Evolutionary conservation across 1,140 invertebrate genomes (phyloP), one percentile per base, ranked within the genome.

Genomic region (Leptopilina clavipes): DNA sequence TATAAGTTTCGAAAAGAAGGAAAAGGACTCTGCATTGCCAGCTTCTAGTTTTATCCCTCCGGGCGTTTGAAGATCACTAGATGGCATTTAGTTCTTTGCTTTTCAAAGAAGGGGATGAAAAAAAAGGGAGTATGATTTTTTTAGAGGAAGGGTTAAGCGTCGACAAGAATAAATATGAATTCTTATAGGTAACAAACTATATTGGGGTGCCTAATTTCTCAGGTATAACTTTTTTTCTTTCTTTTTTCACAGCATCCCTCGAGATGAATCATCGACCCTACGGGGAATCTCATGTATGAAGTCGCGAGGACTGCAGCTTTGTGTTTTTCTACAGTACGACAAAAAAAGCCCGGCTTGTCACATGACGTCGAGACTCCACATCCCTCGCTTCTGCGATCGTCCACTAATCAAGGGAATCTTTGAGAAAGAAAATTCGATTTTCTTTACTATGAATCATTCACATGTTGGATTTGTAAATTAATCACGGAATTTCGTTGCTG

Each of bases 151-250:
- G 59, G 22, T 31, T 65, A 31, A 40, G 6, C 37, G 7, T 40
- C 37, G 37, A 14, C 22, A 31, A 31, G 14, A n/a, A 31, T 25
- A 65, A 65, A n/a, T 65, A 65, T 65, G 59, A 14, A 31, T 65
- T 10, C 59, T 65, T n/a, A 54, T 18, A 65, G 18, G 52, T 19
- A 19, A 59, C 22, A 25, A 19, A 59, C 22, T 12, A 12, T 9
- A 31, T 12, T 25, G 10, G 56, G 59, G 25, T 65, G 22, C 59
- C 12, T 65, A 65, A 65, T 65, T 65, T 37, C 12, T 31, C 59
- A 65, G 59, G 59, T 65, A 31, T 54, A 65, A 31, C 59, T 65
- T 37, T 65, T 65, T 56, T 65, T 40, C 37, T 65, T 65, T n/a
- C 22, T 31, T 65, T 31, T 65, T 65, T 11, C 22, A 8, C 59